Base-by-base conservation (phyloP, 35 echinoderm and acorn worm genomes). In the Lytechinus pictus region DNA sequence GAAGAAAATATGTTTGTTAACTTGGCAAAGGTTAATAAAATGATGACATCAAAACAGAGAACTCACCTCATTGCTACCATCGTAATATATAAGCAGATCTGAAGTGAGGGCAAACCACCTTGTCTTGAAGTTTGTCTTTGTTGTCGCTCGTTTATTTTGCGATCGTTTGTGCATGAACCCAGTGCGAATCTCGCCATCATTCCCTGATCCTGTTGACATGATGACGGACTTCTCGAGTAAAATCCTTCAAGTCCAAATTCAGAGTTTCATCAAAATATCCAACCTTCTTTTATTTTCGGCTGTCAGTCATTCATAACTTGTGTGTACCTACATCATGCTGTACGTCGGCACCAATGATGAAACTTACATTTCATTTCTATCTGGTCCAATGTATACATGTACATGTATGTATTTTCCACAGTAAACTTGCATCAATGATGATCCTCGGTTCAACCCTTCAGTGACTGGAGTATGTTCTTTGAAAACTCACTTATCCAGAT, bases 121-220 rank as follows among this genome's bases (percentile, higher is more conserved):
- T 6, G 53, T 9, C 53, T 93, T 93, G 28, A 93, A 93, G 54
- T 93, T 93, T 3, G 92, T 93, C 92, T 93, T 93, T 1, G 92
- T 93, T 54, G 19, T 57, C 52, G 92, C 92, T 54, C 92, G 14
- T 55, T 93, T 93, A 27, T 93, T 93, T 24, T 93, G 92, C 21
- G 92, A 93, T n/a, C 92, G 51, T 19, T 93, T 93, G 92, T 21
- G 92, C 92, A 93, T 93, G 11, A 93, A 57, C 4, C 14, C 52
- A 33, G 5, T 9, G 11, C 92, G 92, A 57, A 93, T 54, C 92
- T 93, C 92, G 4, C 52, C 92, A 93, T 55, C 92, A 27, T 54
- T 57, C 27, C 92, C 55, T 93, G 92, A 57, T 5, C 92, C 92
- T 1, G 14, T 53, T 19, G 92, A 93, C 92, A 93, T 93, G 4